These are phyloP conservation scores for Drosophila cracens DNA, from an alignment of 2,888 invertebrate species.

Conservation along the genomic window DNA sequence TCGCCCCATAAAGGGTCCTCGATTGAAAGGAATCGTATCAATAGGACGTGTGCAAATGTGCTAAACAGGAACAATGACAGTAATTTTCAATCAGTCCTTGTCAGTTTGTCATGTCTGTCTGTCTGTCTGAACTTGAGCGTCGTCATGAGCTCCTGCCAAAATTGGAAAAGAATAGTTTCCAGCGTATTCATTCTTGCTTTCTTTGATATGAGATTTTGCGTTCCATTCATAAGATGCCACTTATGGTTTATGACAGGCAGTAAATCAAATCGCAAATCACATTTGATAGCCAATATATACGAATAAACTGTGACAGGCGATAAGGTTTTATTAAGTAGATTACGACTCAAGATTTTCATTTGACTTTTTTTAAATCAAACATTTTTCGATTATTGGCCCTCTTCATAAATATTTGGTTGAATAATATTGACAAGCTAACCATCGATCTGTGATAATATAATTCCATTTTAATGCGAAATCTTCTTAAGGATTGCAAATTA, in stretches of 20 bases:
- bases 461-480: neutral
- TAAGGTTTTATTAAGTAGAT: slow-evolving; percentile 29
- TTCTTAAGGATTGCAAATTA: neutral
- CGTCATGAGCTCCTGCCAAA: too few species aligned
- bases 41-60: neutral
- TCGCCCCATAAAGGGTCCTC: neutral
- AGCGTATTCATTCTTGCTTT: neutral
- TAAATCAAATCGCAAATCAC: slow-evolving; percentile 49
- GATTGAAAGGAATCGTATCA: neutral
- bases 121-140: too few species aligned
- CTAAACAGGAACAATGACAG: neutral
- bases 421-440: neutral
- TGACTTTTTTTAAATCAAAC: neutral
- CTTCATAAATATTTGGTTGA: neutral
- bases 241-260: neutral
- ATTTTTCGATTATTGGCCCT: neutral
- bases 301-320: slow-evolving; percentile 17
- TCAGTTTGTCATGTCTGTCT: neutral
- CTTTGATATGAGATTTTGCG: neutral
- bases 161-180: neutral
- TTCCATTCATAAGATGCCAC: slow-evolving; percentile 22
- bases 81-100: neutral
- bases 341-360: slow-evolving; percentile 18
- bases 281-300: slow-evolving; percentile 18
- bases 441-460: neutral